Conservation (phyloP, 2,797 vertebrate species). For the Hephaestus fuliginosus region DNA sequence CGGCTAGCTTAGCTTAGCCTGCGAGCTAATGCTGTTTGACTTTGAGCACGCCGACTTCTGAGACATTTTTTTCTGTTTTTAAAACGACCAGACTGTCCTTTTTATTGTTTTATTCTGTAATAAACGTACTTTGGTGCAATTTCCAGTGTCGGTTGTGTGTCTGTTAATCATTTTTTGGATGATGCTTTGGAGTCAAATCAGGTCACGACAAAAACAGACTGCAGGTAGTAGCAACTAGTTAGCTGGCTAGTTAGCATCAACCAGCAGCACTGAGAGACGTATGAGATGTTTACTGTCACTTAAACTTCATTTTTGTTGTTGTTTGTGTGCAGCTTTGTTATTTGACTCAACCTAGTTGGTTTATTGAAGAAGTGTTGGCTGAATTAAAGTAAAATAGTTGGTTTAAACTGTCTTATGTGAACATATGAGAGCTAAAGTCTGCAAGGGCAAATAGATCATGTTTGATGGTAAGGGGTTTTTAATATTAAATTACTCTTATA, state of each 20-base stretch:
- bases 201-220: slow-evolving; percentile 18
- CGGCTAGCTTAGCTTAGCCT: slow-evolving; percentile 58
- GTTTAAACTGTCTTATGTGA: neutral
- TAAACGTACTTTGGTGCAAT: accelerated
- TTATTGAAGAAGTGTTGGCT: neutral
- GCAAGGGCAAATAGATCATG: neutral
- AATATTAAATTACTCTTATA: neutral
- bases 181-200: slow-evolving; percentile 34
- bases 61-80: neutral
- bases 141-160: accelerated
- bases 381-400: neutral
- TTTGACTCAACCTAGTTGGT: neutral
- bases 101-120: accelerated
- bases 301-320: accelerated
- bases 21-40: neutral
- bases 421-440: neutral
- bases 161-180: accelerated
- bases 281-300: neutral
- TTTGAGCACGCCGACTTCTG: slow-evolving; percentile 60
- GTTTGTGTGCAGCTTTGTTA: neutral
- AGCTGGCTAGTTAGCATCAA: slow-evolving; percentile 25
- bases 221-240: neutral
- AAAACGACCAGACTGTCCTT: accelerated
- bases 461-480: too few relatives aligned
- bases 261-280: neutral